phyloP scores from a whole-genome alignment of 2,888 invertebrate genomes.

The Papilio gigon region DNA sequence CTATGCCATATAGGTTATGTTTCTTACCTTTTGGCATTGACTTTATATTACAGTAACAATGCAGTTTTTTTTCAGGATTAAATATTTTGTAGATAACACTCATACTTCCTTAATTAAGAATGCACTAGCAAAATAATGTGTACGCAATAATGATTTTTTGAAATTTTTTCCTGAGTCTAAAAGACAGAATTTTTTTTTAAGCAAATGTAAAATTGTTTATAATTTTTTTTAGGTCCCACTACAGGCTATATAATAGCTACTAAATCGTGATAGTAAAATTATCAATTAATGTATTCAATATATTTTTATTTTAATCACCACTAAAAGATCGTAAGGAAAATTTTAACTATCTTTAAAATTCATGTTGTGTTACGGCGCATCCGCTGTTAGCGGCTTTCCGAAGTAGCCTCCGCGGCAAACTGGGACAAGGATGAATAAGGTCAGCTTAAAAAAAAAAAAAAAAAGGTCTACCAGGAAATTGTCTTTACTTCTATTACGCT shows the following conservation, averaged over 20 bases:
- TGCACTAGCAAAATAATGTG: neutral
- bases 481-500: slow-evolving; percentile 17
- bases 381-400: slow-evolving; percentile 26
- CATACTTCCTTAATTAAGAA: neutral
- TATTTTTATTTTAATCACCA: neutral
- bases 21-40: neutral
- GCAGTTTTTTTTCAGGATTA: neutral
- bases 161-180: neutral
- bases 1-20: neutral
- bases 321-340: slow-evolving; percentile 7
- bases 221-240: no score
- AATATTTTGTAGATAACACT: neutral
- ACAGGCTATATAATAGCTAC: neutral
- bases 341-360: slow-evolving; percentile 26
- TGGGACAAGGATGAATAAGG: slow-evolving; percentile 39
- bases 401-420: slow-evolving; percentile 25
- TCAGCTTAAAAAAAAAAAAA: no score
- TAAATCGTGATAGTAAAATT: neutral
- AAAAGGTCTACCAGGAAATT: slow-evolving; percentile 37
- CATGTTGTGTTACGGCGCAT: slow-evolving; percentile 27
- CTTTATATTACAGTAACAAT: neutral
- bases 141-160: neutral
- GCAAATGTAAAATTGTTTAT: neutral
- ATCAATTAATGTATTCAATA: neutral
- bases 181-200: neutral